phyloP scores from a whole-genome alignment of 2,113 vertebrate species.

The Rhizomys pruinosus region DNA sequence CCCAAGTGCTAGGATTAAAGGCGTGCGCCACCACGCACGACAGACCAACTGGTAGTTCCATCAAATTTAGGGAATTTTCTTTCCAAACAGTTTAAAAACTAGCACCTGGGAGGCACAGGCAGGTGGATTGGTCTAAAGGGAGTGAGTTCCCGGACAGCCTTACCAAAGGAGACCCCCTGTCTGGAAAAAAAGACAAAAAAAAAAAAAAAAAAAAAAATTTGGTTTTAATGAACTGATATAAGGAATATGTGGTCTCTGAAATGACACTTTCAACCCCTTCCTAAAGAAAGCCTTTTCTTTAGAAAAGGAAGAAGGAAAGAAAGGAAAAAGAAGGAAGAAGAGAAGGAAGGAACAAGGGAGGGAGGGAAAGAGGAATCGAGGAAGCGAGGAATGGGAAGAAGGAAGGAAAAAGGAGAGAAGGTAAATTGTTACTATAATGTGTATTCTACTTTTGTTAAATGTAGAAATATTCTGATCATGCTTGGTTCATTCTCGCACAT shows the following conservation, averaged over 20 bases:
- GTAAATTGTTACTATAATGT: neutral
- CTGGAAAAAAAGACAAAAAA: too few relatives aligned
- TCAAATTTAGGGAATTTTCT: slow-evolving; percentile 46
- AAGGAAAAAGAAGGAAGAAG: neutral
- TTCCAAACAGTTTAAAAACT: neutral
- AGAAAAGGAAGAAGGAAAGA: neutral
- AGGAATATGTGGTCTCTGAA: slow-evolving; percentile 56
- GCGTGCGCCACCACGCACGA: too few relatives aligned
- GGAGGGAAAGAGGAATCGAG: neutral
- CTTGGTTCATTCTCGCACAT: neutral
- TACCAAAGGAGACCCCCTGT: too few relatives aligned
- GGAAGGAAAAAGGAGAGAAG: neutral
- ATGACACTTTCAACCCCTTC: neutral
- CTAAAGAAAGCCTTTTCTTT: slow-evolving; percentile 20
- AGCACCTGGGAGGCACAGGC: too few relatives aligned
- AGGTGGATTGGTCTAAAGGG: too few relatives aligned
- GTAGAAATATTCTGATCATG: neutral
- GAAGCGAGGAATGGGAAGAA: too few relatives aligned
- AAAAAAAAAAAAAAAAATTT: too few relatives aligned
- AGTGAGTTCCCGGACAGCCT: too few relatives aligned
- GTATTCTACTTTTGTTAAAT: neutral
- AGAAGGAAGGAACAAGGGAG: neutral
- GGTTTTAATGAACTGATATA: slow-evolving; percentile 39
- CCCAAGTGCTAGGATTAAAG: too few relatives aligned
- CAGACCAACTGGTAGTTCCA: slow-evolving; percentile 11